Evolutionary conservation across 1,140 invertebrate genomes (phyloP), one percentile per base, ranked within the genome.

Genomic region (Zaprionus kolodkinae): DNA sequence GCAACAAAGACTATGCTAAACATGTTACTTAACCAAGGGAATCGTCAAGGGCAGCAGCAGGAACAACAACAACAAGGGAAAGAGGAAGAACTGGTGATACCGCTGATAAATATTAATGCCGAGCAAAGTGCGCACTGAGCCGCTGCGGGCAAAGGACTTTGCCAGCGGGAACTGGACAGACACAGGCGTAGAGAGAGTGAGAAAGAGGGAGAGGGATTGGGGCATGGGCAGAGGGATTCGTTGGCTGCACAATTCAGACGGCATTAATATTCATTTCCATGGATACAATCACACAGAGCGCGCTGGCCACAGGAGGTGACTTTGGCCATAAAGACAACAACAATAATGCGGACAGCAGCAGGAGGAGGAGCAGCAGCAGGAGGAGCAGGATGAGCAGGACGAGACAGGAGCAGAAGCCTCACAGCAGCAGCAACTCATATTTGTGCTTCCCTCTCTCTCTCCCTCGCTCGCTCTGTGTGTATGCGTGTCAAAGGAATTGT

Each of bases 231-330:
- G 55, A 52, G 54, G 33, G 25, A 72, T 63, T 63, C 68, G 81
- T 76, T 75, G 73, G 67, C 84, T 88, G 78, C 68, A 69, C 77
- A 72, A 84, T 80, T 73, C 81, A 64, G 81, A 33, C 61, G 61
- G 83, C 78, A 89, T 89, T 89, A 89, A 89, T 89, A 89, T 89
- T 89, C 85, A 89, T 89, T 89, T 89, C 85, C 81, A 89, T 85
- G 76, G 81, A 72, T 81, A 89, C 85, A 89, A 89, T 81, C 78
- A 81, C 81, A 73, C 70, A 71, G 78, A 72, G 72, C 67, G 62
- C 30, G 36, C 61, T 59, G 81, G 81, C 75, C 81, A 81, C 82
- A 85, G 74, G 82, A 72, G 76, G 71, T 69, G 80, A 30, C 81
- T 30, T 6, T 72, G 78, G 70, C 74, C 71, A 80, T 80, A 80